Evolutionary conservation across 2,113 vertebrate species (phyloP).

Genomic region (Dendrocopos noguchii): DNA sequence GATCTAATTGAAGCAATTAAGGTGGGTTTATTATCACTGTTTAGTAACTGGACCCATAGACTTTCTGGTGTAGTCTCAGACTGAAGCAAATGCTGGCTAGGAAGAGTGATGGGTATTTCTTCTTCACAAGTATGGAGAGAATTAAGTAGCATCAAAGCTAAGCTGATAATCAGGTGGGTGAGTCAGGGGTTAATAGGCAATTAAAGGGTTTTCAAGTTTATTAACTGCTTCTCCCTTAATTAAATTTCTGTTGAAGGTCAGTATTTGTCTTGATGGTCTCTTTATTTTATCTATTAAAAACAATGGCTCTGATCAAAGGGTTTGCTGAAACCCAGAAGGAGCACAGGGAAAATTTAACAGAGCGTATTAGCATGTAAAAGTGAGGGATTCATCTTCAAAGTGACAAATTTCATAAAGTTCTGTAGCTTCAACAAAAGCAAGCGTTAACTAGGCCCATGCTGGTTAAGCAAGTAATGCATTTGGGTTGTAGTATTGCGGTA

Average conservation of each 20-base stretch:
- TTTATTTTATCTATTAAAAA: conserved; percentile 7
- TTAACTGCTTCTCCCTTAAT: conserved; percentile 12
- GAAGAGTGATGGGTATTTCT: conserved; percentile 20
- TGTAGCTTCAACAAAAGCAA: neutral
- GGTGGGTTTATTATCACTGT: conserved; percentile 61
- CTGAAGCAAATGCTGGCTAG: neutral
- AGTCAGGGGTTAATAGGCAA: conserved; percentile 33
- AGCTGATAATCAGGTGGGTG: conserved; percentile 3
- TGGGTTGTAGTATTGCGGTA: accelerated
- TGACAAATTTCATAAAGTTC: neutral
- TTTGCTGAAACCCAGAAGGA: conserved; percentile 2
- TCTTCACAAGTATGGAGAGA: conserved; percentile 9
- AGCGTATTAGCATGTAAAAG: conserved; percentile 31
- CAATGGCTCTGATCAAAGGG: neutral
- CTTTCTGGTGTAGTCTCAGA: conserved; percentile 30
- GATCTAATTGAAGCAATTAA: conserved; percentile 67
- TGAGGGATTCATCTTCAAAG: neutral
- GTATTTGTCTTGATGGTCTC: neutral
- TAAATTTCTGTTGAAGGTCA: conserved; percentile 26
- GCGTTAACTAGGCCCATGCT: neutral
- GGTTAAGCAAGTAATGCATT: neutral
- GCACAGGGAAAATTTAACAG: neutral
- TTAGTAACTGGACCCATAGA: conserved; percentile 59
- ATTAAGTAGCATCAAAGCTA: conserved; percentile 37
- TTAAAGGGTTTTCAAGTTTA: conserved; percentile 29